A percentile compares a stretch with the other conserved stretches of the same genome.
These are phyloP conservation scores for Papilio dardanus DNA, from an alignment of 1,140 invertebrate species.

Conservation along the genomic window DNA sequence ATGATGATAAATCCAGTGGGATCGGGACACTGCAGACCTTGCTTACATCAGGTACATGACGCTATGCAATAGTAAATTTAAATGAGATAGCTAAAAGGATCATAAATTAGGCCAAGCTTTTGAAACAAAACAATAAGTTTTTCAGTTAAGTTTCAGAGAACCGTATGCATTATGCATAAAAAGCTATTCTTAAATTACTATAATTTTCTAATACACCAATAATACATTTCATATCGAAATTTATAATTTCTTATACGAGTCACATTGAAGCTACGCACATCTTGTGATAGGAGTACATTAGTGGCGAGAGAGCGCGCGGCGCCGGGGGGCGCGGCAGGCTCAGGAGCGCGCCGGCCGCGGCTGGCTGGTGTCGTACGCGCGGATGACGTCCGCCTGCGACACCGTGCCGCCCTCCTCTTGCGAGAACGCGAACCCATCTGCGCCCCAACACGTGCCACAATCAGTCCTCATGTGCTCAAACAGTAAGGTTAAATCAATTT, in stretches of 20 bases:
- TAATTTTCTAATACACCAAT: slow-evolving; percentile 14
- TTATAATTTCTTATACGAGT: slow-evolving; percentile 8
- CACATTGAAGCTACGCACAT: slow-evolving; percentile 9
- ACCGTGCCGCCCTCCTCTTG: slow-evolving; percentile 99
- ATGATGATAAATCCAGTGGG: no score
- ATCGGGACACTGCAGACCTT: no score
- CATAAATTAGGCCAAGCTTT: slow-evolving; percentile 1
- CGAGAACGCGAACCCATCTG: slow-evolving; percentile 99
- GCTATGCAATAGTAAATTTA: no score
- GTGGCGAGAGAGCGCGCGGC: not conserved
- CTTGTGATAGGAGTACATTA: not conserved
- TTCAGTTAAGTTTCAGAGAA: not conserved
- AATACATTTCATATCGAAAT: slow-evolving; percentile 3
- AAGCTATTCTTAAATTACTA: not conserved
- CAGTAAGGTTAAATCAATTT: not conserved
- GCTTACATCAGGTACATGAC: no score
- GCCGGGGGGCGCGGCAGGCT: slow-evolving; percentile 40
- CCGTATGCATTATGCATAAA: not conserved
- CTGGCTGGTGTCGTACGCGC: slow-evolving; percentile 95
- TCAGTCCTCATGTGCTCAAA: slow-evolving; percentile 6
- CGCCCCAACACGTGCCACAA: slow-evolving; percentile 36
- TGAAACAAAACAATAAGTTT: not conserved
- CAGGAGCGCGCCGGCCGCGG: slow-evolving; percentile 91
- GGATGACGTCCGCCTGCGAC: slow-evolving; percentile 95
- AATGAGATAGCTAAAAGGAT: no score